phyloP scores from a whole-genome alignment of 1,140 invertebrate species.

The Coenobita brevimanus region DNA sequence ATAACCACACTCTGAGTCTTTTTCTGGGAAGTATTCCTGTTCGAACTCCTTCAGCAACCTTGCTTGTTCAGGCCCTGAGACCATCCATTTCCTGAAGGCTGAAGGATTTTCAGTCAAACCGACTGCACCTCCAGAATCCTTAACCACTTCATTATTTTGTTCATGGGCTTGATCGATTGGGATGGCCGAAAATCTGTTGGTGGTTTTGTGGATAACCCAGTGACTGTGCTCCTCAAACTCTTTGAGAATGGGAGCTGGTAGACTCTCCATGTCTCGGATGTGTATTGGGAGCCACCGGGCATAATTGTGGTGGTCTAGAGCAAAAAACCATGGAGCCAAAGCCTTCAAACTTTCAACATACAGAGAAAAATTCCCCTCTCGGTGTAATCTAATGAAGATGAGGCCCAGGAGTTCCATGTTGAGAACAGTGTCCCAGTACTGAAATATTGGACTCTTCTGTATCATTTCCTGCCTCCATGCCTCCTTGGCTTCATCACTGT shows the following conservation, averaged over 20 bases:
- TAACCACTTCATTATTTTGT: slow-evolving; percentile 24
- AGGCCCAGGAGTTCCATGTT: slow-evolving; percentile 16
- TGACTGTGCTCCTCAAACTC: slow-evolving; percentile 24
- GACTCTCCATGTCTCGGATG: too few relatives aligned
- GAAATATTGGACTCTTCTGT: slow-evolving; percentile 21
- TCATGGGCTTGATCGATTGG: slow-evolving; percentile 21
- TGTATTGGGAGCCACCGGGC: slow-evolving; percentile 5
- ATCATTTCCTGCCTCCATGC: slow-evolving; percentile 23
- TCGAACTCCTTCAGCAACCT: slow-evolving; percentile 25
- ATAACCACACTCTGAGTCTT: slow-evolving; percentile 11
- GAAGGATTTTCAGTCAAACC: slow-evolving; percentile 29
- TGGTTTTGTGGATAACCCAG: slow-evolving; percentile 21
- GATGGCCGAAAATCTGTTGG: slow-evolving; percentile 10
- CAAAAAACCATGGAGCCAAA: too few relatives aligned
- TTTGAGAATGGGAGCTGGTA: too few relatives aligned
- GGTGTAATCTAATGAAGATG: too few relatives aligned
- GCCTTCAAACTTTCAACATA: too few relatives aligned
- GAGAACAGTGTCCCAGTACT: slow-evolving; percentile 40
- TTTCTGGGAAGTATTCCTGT: slow-evolving; percentile 16
- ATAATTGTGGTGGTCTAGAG: too few relatives aligned
- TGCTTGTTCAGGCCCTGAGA: too few relatives aligned
- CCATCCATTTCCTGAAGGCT: too few relatives aligned
- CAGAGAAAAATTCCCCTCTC: too few relatives aligned
- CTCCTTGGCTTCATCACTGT: not conserved
- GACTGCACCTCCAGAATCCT: slow-evolving; percentile 15